Conservation (phyloP, 2,797 vertebrate genomes). For the Nannoperca obscura region DNA sequence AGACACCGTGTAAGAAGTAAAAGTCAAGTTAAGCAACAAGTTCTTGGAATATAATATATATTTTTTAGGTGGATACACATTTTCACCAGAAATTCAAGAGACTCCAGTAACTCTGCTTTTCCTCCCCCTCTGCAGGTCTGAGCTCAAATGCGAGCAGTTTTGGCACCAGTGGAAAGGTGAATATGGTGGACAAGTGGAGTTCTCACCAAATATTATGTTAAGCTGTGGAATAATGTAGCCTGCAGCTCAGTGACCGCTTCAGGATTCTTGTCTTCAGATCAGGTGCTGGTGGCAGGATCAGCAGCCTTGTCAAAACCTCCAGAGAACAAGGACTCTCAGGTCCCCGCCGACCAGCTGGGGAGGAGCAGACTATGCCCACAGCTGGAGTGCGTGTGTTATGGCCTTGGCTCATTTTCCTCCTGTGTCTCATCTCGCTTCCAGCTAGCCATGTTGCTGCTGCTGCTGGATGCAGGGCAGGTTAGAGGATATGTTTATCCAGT, state of each 20-base stretch:
- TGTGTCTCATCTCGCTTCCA: slow-evolving; percentile 88
- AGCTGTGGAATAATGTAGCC: background rate
- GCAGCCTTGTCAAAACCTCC: slow-evolving; percentile 3
- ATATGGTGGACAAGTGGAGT: background rate
- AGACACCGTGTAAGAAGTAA: slow-evolving; percentile 76
- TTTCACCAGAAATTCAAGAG: background rate
- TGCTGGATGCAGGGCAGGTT: slow-evolving; percentile 90
- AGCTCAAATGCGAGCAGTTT: slow-evolving; percentile 86
- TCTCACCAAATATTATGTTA: background rate
- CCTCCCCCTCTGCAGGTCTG: slow-evolving; percentile 78
- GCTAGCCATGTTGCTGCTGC: slow-evolving; percentile 91
- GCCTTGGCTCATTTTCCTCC: slow-evolving; percentile 90
- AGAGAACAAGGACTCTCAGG: slow-evolving; percentile 24
- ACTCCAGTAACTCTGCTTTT: background rate
- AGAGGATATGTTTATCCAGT: slow-evolving; percentile 19
- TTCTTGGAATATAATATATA: background rate
- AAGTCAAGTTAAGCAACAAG: background rate
- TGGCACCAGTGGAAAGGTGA: slow-evolving; percentile 86
- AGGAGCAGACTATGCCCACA: slow-evolving; percentile 18
- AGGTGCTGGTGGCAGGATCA: slow-evolving; percentile 49
- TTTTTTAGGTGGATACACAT: background rate
- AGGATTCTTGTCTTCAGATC: slow-evolving; percentile 55
- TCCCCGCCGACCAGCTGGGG: background rate
- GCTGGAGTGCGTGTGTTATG: slow-evolving; percentile 90
- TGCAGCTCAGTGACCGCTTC: slow-evolving; percentile 13